A percentile compares a stretch with the other conserved stretches of the same genome.
Evolutionary conservation across 2,113 vertebrate genomes (phyloP).

Genomic region (Siphamia tubifer): DNA sequence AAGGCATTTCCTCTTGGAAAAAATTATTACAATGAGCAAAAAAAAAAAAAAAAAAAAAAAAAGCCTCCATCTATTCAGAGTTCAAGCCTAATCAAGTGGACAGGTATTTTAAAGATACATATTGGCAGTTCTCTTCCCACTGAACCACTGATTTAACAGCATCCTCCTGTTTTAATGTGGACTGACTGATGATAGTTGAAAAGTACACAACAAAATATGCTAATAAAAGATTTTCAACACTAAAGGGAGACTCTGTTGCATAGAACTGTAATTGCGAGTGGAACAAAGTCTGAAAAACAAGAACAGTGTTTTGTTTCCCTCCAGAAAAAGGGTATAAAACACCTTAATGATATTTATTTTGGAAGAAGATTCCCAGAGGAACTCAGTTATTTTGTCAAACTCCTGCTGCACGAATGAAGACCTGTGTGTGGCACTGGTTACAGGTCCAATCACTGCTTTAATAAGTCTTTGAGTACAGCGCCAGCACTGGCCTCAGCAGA

Average conservation of each 20-base stretch:
- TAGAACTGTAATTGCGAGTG: conserved; percentile 37
- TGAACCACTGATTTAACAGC: no score
- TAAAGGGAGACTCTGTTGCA: conserved; percentile 55
- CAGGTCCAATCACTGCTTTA: conserved; percentile 83
- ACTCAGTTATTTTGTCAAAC: conserved; percentile 28
- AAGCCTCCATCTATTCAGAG: no score
- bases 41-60: no score
- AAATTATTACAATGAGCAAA: no score
- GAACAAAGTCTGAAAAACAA: background rate
- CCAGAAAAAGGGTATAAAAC: background rate
- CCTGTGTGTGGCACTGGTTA: conserved; percentile 18
- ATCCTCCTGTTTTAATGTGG: no score
- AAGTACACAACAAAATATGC: background rate
- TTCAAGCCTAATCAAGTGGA: background rate
- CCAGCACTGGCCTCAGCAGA: conserved; percentile 88
- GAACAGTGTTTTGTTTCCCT: background rate
- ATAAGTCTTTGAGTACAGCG: conserved; percentile 90
- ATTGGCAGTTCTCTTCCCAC: no score
- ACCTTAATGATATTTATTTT: background rate
- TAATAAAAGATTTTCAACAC: background rate
- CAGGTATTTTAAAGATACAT: no score
- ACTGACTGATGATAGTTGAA: background rate
- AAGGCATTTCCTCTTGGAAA: background rate
- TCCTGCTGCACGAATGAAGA: conserved; percentile 37
- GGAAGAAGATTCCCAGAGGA: background rate